Conservation (phyloP, 2,888 invertebrate species). For the Platycheirus albimanus region DNA sequence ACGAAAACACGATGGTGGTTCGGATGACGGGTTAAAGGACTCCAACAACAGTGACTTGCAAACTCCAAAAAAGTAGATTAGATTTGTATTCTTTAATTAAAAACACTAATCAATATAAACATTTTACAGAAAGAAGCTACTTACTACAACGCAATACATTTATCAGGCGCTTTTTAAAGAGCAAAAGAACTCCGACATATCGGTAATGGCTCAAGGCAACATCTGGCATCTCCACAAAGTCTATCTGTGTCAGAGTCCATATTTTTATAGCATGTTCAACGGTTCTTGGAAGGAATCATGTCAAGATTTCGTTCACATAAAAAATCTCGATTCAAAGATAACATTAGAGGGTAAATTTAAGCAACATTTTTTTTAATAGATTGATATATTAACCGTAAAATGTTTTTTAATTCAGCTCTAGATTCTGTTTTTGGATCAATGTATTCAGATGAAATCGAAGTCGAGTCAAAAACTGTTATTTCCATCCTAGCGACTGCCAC, state of each 20-base stretch:
- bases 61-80: conserved; percentile 86
- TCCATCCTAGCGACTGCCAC: conserved; percentile 89
- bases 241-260: conserved; percentile 91
- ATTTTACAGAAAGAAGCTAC: conserved; percentile 84
- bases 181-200: conserved; percentile 89
- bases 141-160: conserved; percentile 90
- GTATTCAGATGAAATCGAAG: conserved; percentile 88
- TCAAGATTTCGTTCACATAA: conserved; percentile 86
- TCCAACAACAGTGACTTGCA: conserved; percentile 83
- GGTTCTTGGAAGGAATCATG: conserved; percentile 90
- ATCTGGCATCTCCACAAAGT: conserved; percentile 91
- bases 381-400: no score
- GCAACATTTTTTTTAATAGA: no score
- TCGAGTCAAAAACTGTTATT: conserved; percentile 87
- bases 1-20: conserved; percentile 84
- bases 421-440: conserved; percentile 89
- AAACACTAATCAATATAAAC: background rate
- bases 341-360: conserved; percentile 85
- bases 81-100: conserved; percentile 2
- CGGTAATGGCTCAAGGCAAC: conserved; percentile 87
- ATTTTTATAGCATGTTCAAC: conserved; percentile 91
- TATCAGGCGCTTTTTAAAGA: conserved; percentile 90
- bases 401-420: conserved; percentile 84
- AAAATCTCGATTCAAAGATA: conserved; percentile 88
- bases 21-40: conserved; percentile 75